Evolutionary conservation across 2,113 vertebrate genomes (phyloP).

Genomic region (Haemorhous mexicanus): DNA sequence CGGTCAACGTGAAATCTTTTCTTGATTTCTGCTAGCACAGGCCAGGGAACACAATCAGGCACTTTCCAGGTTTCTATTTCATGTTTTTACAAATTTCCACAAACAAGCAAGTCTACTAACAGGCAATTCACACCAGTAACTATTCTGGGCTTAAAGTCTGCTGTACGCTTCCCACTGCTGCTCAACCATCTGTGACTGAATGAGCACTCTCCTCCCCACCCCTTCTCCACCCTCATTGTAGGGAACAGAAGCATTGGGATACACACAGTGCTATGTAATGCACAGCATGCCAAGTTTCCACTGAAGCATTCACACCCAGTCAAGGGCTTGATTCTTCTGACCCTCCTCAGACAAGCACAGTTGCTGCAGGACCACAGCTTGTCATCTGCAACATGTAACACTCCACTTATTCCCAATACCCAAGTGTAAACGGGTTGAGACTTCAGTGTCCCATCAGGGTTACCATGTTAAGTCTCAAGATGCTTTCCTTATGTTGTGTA

Average conservation of each 20-base stretch:
- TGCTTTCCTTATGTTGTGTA: neutral
- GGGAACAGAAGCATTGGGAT: neutral
- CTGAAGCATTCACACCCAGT: neutral
- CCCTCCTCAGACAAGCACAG: neutral
- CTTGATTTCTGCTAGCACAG: neutral
- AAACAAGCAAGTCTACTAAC: neutral
- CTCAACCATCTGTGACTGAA: neutral
- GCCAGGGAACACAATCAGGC: neutral
- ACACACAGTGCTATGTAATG: neutral
- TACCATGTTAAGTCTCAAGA: neutral
- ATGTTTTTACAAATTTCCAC: neutral
- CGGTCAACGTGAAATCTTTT: neutral
- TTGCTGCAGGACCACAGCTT: neutral
- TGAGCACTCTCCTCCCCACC: neutral
- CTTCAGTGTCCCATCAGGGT: neutral
- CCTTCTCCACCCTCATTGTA: neutral
- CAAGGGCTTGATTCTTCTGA: neutral
- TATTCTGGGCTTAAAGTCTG: neutral
- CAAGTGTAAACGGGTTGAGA: neutral
- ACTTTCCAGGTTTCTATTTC: neutral
- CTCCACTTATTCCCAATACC: neutral
- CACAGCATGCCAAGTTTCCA: neutral
- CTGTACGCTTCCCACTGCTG: neutral
- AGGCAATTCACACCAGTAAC: neutral
- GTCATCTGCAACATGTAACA: neutral